These are phyloP conservation scores for Hipposideros armiger DNA, from an alignment of 2,113 vertebrate species.

Conservation along the genomic window DNA sequence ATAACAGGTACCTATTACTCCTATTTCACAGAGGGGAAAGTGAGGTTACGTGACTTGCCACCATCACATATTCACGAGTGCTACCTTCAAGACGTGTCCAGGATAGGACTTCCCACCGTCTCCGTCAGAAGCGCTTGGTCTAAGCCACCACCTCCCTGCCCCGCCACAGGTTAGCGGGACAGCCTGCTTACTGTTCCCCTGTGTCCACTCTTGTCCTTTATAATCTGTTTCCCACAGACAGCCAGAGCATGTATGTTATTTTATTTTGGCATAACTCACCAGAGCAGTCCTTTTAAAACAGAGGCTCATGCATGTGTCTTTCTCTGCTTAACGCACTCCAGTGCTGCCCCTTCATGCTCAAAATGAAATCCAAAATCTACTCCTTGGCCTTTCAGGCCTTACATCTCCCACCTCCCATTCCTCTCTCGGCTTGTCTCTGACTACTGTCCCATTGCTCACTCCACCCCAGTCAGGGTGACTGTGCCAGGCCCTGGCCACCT, in stretches of 20 bases:
- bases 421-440: not conserved
- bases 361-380: not conserved
- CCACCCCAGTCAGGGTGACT: too few relatives aligned
- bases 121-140: too few relatives aligned
- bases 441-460: rapidly evolving
- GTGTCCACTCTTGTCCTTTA: too few relatives aligned
- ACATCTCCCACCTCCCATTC: too few relatives aligned
- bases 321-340: not conserved
- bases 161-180: not conserved
- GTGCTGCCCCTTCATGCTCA: not conserved
- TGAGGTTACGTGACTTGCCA: not conserved
- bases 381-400: not conserved
- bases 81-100: not conserved
- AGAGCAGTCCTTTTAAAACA: not conserved
- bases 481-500: not conserved
- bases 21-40: not conserved
- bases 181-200: not conserved
- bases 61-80: not conserved
- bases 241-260: not conserved
- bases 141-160: not conserved
- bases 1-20: too few relatives aligned
- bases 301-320: not conserved
- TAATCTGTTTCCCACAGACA: not conserved
- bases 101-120: not conserved
- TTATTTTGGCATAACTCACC: not conserved